Evolutionary conservation across 2,113 vertebrate species (phyloP).

Genomic region (Smithornis capensis): DNA sequence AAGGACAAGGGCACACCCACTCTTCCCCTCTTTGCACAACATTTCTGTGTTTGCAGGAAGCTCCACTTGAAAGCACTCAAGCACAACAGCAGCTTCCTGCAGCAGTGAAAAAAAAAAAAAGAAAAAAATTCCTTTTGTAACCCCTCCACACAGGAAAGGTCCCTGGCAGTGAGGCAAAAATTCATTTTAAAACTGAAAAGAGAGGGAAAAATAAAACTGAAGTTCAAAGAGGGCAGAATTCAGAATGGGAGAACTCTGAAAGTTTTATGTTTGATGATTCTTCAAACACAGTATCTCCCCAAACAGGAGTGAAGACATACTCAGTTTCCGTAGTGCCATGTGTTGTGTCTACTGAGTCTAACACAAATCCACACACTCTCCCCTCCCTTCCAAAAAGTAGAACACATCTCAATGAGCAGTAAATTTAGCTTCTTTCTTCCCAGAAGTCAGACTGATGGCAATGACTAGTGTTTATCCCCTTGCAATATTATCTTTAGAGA

Average conservation of each 20-base stretch:
- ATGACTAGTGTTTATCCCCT: neutral
- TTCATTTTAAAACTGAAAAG: neutral
- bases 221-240: neutral
- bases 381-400: neutral
- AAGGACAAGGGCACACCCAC: neutral
- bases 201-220: neutral
- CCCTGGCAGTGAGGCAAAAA: neutral
- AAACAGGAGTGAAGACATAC: neutral
- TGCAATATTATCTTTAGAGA: neutral
- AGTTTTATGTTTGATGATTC: neutral
- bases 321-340: neutral
- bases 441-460: neutral
- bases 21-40: neutral
- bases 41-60: neutral
- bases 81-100: neutral
- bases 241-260: neutral
- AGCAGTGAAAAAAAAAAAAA: neutral
- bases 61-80: neutral
- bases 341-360: neutral
- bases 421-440: neutral
- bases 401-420: neutral
- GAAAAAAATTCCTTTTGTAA: neutral
- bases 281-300: neutral
- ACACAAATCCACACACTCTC: neutral
- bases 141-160: neutral